phyloP scores from a whole-genome alignment of 2,797 vertebrate species.

The Gadopsis marmoratus region DNA sequence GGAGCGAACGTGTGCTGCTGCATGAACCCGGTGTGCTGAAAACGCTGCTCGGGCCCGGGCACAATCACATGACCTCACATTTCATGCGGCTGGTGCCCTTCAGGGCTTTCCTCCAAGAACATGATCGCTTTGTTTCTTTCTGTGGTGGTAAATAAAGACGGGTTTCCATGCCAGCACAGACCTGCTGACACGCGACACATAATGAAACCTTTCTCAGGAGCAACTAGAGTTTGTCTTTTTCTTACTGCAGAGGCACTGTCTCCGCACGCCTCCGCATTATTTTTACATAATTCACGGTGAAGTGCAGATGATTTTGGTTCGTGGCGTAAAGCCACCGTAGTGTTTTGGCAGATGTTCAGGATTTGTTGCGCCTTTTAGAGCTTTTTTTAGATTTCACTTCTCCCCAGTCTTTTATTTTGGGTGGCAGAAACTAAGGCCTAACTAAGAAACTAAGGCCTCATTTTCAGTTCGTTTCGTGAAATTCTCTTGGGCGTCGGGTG shows the following conservation, averaged over 20 bases:
- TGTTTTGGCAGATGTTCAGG: no score
- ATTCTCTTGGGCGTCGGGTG: no score
- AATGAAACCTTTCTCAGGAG: conserved; percentile 4
- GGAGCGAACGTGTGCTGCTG: background rate
- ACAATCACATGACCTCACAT: background rate
- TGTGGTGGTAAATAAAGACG: conserved; percentile 39
- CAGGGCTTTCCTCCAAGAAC: conserved; percentile 7
- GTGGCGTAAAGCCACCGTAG: no score
- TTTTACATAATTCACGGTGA: background rate
- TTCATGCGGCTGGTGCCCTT: background rate
- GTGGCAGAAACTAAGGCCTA: no score
- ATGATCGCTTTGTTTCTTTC: conserved; percentile 19
- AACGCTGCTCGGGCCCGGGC: background rate
- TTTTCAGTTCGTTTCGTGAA: no score
- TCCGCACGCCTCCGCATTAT: background rate
- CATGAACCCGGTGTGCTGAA: background rate
- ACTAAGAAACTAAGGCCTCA: no score
- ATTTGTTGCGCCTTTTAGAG: no score
- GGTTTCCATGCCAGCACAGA: conserved; percentile 32
- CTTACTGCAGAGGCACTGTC: background rate
- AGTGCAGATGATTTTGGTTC: background rate
- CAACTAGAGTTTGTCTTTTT: background rate
- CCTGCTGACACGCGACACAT: conserved; percentile 33
- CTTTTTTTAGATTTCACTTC: no score
- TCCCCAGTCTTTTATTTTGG: no score